Base-by-base conservation (phyloP, 2,888 invertebrate genomes). In the Limnephilus lunatus region DNA sequence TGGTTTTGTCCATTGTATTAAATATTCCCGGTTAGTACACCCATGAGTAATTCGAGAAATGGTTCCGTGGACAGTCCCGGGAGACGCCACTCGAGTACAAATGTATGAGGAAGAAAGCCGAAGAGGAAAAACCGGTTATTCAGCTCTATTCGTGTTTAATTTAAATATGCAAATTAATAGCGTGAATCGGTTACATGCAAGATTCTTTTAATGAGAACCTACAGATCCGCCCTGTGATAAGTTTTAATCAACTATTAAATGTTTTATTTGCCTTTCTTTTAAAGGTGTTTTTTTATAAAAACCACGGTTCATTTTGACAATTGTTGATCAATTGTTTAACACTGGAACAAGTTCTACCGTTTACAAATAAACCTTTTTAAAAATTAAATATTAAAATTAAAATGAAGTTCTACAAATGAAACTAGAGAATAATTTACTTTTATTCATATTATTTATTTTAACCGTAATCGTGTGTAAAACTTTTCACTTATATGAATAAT, bases 111-210 rank as follows among this genome's bases (percentile, higher is more conserved):
- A 68, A 85, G 68, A 48, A 85, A 48, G 85, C 48, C 90, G 85
- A 15, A 31, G 88, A 68, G 68, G 88, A 32, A 88, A 88, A 88
- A 53, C 88, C 88, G 88, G 80, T 80, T 80, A 30, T 32, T 68
- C 19, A 35, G 35, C 44, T 31, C 68, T 80, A 80, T 48, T 53
- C 86, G 53, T 80, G 88, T 80, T 35, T 53, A 53, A 88, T 88
- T 88, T 88, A 53, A 88, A 53, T 88, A 88, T 88, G 88, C 88
- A 88, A 88, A 88, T 88, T 88, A 80, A 88, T 80, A 19, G 80
- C 32, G 39, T 68, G 88, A 88, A 53, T 86, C 86, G 44, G 86
- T 44, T 86, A 86, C 86, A 86, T 86, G 86, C 12, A 32, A 86
- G 86, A 86, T n/a, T 39, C n/a, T 86, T 44, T 30, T 86, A 86